Evolutionary conservation across 35 echinoderm and acorn worm genomes (phyloP), one percentile per base, ranked within the genome.

Genomic region (Apostichopus californicus): DNA sequence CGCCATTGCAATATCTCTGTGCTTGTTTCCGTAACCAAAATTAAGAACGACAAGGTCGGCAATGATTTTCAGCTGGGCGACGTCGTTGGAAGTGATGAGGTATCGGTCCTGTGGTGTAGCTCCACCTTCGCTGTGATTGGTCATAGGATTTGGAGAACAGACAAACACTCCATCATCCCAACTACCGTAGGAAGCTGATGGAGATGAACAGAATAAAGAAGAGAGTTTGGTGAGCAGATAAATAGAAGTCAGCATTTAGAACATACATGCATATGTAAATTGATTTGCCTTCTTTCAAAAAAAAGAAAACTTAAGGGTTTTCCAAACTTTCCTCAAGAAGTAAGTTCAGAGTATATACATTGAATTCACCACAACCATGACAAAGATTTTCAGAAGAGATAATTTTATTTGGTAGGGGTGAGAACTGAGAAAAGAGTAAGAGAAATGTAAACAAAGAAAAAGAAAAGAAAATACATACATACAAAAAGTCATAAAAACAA

Each of bases 21-120:
- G 95, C 46, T 93, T 86, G 73, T 92, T 91, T 25, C 97, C 97
- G 91, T 96, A 99, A 89, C 97, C 94, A 78, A 95, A 80, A 81
- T 95, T 99, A 26, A 96, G 77, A 0, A 96, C 92, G 8, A 98
- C 93, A 55, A 96, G 64, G 60, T 95, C 87, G 57, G 91, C 93
- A 65, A 90, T 88, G 18, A 99, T 87, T 34, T 92, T 84, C 56
- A 99, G 64, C 12, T 90, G 87, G 20, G 90, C 14, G 61, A 99
- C 93, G 23, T 99, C 97, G 57, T 91, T 73, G 4, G 71, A 82
- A 46, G 87, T 90, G 8, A 99, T 91, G 68, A 90, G 87, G 66
- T 90, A 96, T 8, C 66, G 57, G 17, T 92, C 66, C 80, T 95
- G 89, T 58, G 79, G 18, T 60, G 91, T 77, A 18, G 79, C 72